phyloP scores from a whole-genome alignment of 2,113 vertebrate genomes.

The Megatriorchis doriae region DNA sequence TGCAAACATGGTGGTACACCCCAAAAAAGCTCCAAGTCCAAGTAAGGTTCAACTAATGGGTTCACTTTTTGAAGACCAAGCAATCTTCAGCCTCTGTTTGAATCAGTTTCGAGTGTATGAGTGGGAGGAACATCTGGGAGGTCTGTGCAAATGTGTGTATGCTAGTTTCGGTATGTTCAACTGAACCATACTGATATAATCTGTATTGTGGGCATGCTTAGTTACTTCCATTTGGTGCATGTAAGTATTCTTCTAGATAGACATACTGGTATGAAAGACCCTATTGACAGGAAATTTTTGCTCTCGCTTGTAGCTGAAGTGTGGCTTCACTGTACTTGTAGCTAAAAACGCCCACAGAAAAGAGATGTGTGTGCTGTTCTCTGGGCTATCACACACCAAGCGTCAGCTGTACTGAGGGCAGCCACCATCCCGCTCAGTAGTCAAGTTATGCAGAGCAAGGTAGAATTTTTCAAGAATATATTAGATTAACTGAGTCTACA shows the following conservation, averaged over 20 bases:
- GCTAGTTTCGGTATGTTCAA: background rate
- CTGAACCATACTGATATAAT: background rate
- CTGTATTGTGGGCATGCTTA: background rate
- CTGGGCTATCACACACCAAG: accelerated
- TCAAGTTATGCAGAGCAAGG: background rate
- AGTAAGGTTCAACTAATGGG: background rate
- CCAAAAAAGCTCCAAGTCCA: background rate
- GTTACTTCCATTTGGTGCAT: background rate
- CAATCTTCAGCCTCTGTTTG: background rate
- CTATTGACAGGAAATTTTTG: background rate
- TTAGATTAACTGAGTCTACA: background rate
- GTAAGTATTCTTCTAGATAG: background rate
- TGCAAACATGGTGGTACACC: background rate
- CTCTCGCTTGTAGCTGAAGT: background rate
- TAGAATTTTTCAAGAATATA: background rate
- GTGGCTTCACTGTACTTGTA: background rate
- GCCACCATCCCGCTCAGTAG: background rate
- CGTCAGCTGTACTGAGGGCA: background rate
- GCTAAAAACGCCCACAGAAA: background rate
- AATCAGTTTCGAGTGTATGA: background rate
- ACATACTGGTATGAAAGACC: background rate
- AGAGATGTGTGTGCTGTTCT: background rate
- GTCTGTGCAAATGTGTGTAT: background rate
- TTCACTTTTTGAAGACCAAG: background rate
- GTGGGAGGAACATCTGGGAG: background rate